Percentiles rank a stretch among this genome's conserved stretches.
Conservation (phyloP, 2,113 vertebrate species). For the Neofelis nebulosa region DNA sequence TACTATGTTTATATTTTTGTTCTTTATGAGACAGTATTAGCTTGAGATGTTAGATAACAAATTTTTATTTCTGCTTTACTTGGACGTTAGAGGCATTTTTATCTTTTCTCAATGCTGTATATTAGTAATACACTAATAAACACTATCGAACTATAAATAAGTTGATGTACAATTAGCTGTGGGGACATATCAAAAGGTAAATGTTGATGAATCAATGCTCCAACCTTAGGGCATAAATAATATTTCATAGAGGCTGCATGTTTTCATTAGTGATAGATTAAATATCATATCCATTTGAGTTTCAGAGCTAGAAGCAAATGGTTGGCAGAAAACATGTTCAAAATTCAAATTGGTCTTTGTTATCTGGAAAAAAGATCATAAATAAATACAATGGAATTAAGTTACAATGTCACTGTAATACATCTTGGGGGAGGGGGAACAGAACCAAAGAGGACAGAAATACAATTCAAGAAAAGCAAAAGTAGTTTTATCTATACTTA, state of each 20-base stretch:
- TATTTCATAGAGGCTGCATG: background rate
- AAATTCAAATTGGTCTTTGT: constrained; percentile 37
- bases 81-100: background rate
- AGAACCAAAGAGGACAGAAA: background rate
- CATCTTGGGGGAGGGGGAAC: background rate
- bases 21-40: background rate
- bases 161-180: background rate
- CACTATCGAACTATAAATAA: background rate
- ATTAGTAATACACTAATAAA: constrained; percentile 36
- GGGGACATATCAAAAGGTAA: background rate
- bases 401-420: background rate
- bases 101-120: background rate
- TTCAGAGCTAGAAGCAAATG: background rate
- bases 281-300: background rate
- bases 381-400: constrained; percentile 42
- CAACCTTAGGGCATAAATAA: background rate
- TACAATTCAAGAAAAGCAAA: background rate
- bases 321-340: background rate
- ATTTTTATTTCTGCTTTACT: background rate
- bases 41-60: background rate
- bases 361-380: constrained; percentile 31
- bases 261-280: constrained; percentile 33
- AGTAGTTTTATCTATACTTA: background rate
- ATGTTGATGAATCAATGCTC: background rate
- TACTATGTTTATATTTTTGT: background rate